Evolutionary conservation across 1,140 invertebrate species (phyloP), one percentile per base, ranked within the genome.

Genomic region (Cydia fagiglandana): DNA sequence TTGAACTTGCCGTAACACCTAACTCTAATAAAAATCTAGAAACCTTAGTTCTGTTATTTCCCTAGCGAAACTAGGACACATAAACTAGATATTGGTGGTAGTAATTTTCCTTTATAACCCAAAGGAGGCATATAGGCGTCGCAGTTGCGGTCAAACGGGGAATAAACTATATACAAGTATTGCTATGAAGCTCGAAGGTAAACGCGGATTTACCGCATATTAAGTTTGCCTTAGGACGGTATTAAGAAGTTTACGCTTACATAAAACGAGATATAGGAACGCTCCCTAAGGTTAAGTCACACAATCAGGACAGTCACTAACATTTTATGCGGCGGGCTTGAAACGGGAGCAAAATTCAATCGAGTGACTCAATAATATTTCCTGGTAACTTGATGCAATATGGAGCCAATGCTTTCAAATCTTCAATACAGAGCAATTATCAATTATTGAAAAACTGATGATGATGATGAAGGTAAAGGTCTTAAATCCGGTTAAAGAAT

Each of bases 51-150:
- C 66, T 17, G 34, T 70, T 70, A 70, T 70, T 41, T 70, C 66
- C 38, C 66, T 12, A 70, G 66, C 34, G 34, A 10, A 70, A 70
- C 66, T n/a, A 70, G 15, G 38, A 38, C 10, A 34, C 34, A 17
- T 70, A 70, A 70, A 70, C 66, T 70, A 70, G 38, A 70, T 70
- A 70, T 70, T 70, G 66, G 5, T 38, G 4, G 64, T 66, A 15
- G 66, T 70, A 38, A 70, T 45, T 70, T 70, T 45, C 66, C 66
- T 38, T 38, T 34, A 66, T n/a, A 34, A 38, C 66, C 66, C 66
- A 5, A 61, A 70, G 30, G 66, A 70, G n/a, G 34, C 66, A 7
- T 70, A 38, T n/a, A 70, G 28, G 0, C 9, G n/a, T 41, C 38
- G 5, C 34, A 24, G 17, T 10, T 61, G 53, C 9, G 53, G 66